phyloP scores from a whole-genome alignment of 1,140 invertebrate species.

The Drosophila asahinai region DNA sequence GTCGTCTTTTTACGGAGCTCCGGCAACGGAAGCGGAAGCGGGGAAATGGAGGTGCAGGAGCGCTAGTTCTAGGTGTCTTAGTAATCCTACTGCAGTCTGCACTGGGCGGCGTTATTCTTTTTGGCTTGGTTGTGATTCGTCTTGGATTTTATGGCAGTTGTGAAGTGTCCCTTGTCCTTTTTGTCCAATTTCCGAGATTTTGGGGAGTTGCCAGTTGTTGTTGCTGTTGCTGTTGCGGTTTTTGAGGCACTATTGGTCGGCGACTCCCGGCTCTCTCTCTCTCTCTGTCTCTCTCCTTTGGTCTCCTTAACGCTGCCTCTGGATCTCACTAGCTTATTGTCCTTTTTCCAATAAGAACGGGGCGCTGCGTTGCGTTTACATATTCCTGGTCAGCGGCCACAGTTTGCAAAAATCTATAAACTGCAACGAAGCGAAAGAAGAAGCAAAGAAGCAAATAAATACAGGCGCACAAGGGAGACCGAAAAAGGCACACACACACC shows the following conservation, averaged over 20 bases:
- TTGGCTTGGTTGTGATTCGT: conserved; percentile 47
- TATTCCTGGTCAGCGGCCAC: conserved; percentile 78
- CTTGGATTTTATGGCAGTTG: conserved; percentile 69
- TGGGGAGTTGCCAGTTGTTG: conserved; percentile 44
- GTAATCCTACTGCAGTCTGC: conserved; percentile 67
- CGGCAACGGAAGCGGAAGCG: conserved; percentile 2
- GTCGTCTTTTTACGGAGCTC: conserved; percentile 17
- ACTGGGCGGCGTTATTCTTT: conserved; percentile 72
- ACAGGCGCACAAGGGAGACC: conserved; percentile 66
- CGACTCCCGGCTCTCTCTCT: conserved; percentile 33
- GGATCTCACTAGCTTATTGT: conserved; percentile 36
- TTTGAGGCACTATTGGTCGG: conserved; percentile 74
- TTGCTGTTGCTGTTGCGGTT: conserved; percentile 40
- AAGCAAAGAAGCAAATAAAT: conserved; percentile 67
- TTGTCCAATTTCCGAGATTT: conserved; percentile 10
- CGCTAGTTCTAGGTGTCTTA: conserved; percentile 22
- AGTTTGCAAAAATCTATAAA: conserved; percentile 84
- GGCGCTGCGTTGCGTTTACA: conserved; percentile 76
- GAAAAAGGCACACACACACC: conserved; percentile 48
- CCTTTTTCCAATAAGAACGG: conserved; percentile 68
- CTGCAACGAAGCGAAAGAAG: conserved; percentile 74
- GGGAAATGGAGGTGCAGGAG: conserved; percentile 12
- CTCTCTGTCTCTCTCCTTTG: conserved; percentile 8
- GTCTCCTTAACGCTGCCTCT: conserved; percentile 20
- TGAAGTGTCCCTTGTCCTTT: conserved; percentile 37